phyloP scores from a whole-genome alignment of 2,888 invertebrate genomes.

The Cenopis cana region DNA sequence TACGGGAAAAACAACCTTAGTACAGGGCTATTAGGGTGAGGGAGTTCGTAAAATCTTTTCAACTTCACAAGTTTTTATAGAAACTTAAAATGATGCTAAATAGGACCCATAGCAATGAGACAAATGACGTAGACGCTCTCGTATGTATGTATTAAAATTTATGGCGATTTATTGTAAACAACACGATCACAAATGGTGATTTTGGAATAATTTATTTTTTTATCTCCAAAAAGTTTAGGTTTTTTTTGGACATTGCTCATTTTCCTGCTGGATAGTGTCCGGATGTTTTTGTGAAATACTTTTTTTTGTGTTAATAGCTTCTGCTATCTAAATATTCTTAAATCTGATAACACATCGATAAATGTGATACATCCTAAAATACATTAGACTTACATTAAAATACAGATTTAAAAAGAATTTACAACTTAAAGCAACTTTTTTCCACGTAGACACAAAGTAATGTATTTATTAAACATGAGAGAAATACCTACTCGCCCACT shows the following conservation, averaged over 20 bases:
- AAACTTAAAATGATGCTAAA: conserved; percentile 62
- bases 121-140: conserved; percentile 61
- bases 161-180: conserved; percentile 65
- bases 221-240: conserved; percentile 3
- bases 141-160: conserved; percentile 76
- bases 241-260: conserved; percentile 13
- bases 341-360: background rate
- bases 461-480: too few species aligned
- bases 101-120: conserved; percentile 73
- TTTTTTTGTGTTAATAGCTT: background rate
- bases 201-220: conserved; percentile 36
- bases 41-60: conserved; percentile 44
- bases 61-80: conserved; percentile 42
- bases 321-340: too few species aligned
- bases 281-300: background rate
- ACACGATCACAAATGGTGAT: conserved; percentile 57
- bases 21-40: conserved; percentile 45
- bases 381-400: too few species aligned
- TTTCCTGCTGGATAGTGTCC: conserved; percentile 22
- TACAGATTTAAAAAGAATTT: too few species aligned
- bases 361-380: too few species aligned
- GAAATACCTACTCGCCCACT: too few species aligned
- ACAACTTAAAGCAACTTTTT: too few species aligned
- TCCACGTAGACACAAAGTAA: too few species aligned
- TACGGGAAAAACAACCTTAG: conserved; percentile 50